Percentiles rank a stretch among this genome's conserved stretches.
Conservation (phyloP, 1,140 invertebrate species). For the Paracyclopina nana region DNA sequence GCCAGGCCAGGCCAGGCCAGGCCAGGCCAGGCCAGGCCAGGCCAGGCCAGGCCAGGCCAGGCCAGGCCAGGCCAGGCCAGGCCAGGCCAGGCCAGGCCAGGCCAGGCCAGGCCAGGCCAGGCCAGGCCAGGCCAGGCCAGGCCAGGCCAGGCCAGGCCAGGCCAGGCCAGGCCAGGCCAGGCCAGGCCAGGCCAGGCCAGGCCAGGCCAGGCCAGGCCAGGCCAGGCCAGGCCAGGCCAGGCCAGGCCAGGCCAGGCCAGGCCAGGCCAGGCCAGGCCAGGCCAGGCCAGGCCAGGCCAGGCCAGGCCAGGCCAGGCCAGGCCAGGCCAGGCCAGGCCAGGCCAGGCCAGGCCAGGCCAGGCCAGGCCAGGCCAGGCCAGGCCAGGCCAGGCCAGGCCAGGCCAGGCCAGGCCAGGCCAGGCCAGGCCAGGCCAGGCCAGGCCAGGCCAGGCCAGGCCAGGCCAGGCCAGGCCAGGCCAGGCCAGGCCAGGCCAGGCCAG, state of each 20-base stretch:
- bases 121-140: conserved; percentile 21
- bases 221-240: conserved; percentile 22
- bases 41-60: conserved; percentile 21
- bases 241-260: conserved; percentile 22
- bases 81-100: conserved; percentile 21
- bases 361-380: conserved; percentile 22
- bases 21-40: conserved; percentile 21
- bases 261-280: conserved; percentile 22
- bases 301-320: conserved; percentile 22
- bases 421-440: conserved; percentile 22
- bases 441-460: conserved; percentile 20
- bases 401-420: conserved; percentile 22
- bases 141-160: conserved; percentile 22
- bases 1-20: conserved; percentile 21
- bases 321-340: conserved; percentile 22
- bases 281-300: conserved; percentile 22
- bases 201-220: conserved; percentile 22
- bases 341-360: conserved; percentile 22
- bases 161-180: conserved; percentile 22
- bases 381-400: conserved; percentile 22
- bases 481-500: conserved; percentile 21
- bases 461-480: conserved; percentile 21
- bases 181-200: conserved; percentile 22
- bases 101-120: conserved; percentile 21
- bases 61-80: conserved; percentile 19